Evolutionary conservation across 1,140 invertebrate genomes (phyloP).

Genomic region (Odontomachus brunneus): DNA sequence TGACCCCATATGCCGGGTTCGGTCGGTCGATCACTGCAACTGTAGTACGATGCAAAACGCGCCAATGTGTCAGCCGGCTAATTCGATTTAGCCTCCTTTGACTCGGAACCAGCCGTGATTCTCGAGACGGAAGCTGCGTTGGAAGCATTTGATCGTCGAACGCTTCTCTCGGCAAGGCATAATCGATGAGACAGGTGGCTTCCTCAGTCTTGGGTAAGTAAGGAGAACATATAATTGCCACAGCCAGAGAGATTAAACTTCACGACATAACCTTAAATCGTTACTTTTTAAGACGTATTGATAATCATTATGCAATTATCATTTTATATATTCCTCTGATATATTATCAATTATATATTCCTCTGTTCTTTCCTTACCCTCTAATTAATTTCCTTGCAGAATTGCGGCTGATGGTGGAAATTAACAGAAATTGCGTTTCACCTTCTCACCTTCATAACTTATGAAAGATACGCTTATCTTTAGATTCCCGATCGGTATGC

Average conservation of each 20-base stretch:
- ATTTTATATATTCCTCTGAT: too few species aligned
- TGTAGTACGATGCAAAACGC: conserved; percentile 49
- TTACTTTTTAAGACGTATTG: background rate
- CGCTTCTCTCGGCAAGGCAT: background rate
- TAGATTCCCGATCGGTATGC: background rate
- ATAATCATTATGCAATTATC: background rate
- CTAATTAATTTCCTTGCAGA: background rate
- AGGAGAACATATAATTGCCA: background rate
- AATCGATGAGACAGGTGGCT: conserved; percentile 42
- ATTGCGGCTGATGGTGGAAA: background rate
- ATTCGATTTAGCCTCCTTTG: conserved; percentile 55
- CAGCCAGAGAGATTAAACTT: background rate
- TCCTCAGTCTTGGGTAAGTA: conserved; percentile 23
- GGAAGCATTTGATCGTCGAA: background rate
- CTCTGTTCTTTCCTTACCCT: background rate
- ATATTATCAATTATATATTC: background rate
- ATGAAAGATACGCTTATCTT: background rate
- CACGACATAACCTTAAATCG: too few species aligned
- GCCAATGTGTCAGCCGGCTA: conserved; percentile 57
- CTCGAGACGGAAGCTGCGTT: background rate
- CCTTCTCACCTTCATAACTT: background rate
- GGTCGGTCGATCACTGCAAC: conserved; percentile 47
- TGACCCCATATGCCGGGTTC: conserved; percentile 80
- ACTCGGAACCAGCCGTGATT: conserved; percentile 39
- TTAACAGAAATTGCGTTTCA: too few species aligned